Conservation (phyloP, 2,797 vertebrate species). For the Euthynnus affinis region DNA sequence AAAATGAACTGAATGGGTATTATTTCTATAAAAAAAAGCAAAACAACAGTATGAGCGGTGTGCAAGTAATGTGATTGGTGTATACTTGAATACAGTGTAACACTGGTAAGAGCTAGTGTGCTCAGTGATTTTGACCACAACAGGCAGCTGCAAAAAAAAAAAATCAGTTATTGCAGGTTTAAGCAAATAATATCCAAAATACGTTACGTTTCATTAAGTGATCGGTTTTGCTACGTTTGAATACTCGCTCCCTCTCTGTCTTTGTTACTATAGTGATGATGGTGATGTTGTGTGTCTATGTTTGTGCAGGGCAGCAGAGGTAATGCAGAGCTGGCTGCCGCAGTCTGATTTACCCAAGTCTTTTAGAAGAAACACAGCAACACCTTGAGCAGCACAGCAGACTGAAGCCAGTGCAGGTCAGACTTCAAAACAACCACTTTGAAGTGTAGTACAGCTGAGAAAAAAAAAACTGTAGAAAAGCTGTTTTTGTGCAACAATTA, state of each 20-base stretch:
- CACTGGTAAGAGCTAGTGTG: too few relatives aligned
- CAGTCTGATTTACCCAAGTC: constrained; percentile 14
- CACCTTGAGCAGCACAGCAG: neutral
- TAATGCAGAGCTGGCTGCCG: constrained; percentile 3
- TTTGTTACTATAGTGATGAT: neutral
- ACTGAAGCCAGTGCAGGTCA: neutral
- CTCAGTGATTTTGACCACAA: too few relatives aligned
- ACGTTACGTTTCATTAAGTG: neutral
- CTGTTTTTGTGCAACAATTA: neutral
- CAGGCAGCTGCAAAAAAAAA: too few relatives aligned
- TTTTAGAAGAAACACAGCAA: constrained; percentile 4
- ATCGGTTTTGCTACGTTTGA: neutral
- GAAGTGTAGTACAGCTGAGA: neutral
- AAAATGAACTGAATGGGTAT: too few relatives aligned
- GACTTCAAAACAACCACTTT: neutral
- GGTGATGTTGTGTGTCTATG: neutral
- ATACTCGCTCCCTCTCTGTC: neutral
- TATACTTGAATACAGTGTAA: too few relatives aligned
- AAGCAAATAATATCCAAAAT: neutral
- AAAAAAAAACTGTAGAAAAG: neutral
- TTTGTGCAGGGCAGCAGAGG: neutral
- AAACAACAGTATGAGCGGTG: too few relatives aligned
- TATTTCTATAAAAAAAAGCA: too few relatives aligned
- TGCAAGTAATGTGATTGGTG: too few relatives aligned
- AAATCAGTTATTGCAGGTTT: too few relatives aligned